Percentiles rank a stretch among this genome's conserved stretches.
Evolutionary conservation across 2,113 vertebrate species (phyloP).

Genomic region (Mirounga angustirostris): DNA sequence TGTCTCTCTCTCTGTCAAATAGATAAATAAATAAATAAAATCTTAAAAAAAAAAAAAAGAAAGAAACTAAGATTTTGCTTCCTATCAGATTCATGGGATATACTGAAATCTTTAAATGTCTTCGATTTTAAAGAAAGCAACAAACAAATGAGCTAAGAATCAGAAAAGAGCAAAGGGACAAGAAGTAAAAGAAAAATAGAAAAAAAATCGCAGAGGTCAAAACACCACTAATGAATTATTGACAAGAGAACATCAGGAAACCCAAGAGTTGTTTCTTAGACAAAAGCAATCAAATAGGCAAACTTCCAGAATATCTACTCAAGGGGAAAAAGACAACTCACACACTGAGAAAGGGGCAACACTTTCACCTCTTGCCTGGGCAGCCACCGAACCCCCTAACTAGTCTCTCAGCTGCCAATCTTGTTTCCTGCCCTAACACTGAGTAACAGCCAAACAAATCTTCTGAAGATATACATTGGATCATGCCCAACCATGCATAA

Average conservation of each 20-base stretch:
- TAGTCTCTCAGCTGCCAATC: background rate
- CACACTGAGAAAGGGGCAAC: background rate
- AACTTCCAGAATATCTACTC: background rate
- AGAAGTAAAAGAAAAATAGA: background rate
- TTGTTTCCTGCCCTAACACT: background rate
- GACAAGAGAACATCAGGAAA: background rate
- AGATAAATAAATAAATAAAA: too few relatives aligned
- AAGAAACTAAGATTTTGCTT: background rate
- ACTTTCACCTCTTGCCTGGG: background rate
- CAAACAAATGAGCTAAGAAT: background rate
- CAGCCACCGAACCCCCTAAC: too few relatives aligned
- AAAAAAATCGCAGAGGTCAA: background rate
- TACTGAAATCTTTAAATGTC: background rate
- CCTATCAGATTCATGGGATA: background rate
- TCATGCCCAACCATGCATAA: background rate
- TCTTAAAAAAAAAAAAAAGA: too few relatives aligned
- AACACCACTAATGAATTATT: background rate
- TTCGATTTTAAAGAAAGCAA: constrained; percentile 14
- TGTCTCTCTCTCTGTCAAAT: too few relatives aligned
- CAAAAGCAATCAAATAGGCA: background rate
- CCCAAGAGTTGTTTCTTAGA: background rate
- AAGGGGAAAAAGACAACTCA: background rate
- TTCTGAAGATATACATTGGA: background rate
- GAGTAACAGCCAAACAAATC: background rate
- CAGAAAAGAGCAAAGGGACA: background rate